Base-by-base conservation (phyloP, 2,797 vertebrate species). In the Peromyscus attwateri region DNA sequence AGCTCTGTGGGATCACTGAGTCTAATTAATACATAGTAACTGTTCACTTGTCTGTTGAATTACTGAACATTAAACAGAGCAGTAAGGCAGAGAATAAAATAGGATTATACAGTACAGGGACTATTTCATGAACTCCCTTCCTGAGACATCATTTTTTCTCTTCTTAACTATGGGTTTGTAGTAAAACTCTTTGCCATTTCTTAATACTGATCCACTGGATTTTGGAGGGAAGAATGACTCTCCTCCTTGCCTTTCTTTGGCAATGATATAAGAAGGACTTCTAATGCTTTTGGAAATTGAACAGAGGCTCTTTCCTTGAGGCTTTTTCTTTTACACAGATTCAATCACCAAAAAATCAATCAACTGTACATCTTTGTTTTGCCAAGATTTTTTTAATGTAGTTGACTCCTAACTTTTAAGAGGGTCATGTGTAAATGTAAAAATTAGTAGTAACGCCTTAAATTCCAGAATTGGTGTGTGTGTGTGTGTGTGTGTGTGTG, bases 281-380 rank as follows among this genome's bases (percentile, higher is more conserved):
- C 70, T 82, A 31, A 94, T 71, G 82, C 2, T 57, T 90, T 55
- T 80, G n/a, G 76, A 96, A 96, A 84, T 19, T 66, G 34, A 92
- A 90, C 27, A 94, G 21, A 97, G 37, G 43, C 29, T 52, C 23
- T 80, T 85, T 77, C 31, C 37, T 91, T 75, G 40, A 25, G 93
- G 25, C 11, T 96, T 29, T 46, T 92, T 43, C 82, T 94, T 49
- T 77, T 77, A 87, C 62, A 94, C 43, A 88, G 68, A 77, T 27
- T 95, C 66, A 85, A 5, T 89, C 89, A 81, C 79, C 83, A 96
- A 66, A 66, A 57, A 79, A 92, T 89, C 94, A 94, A 93, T 93
- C 83, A 94, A 92, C 84, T 87, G 64, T 25, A 62, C 60, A 68
- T 66, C 64, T 79, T 95, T 64, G 52, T 76, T 93, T 91, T 79